These are phyloP conservation scores for Mixornis gularis DNA, from an alignment of 2,113 vertebrate genomes.

Conservation along the genomic window DNA sequence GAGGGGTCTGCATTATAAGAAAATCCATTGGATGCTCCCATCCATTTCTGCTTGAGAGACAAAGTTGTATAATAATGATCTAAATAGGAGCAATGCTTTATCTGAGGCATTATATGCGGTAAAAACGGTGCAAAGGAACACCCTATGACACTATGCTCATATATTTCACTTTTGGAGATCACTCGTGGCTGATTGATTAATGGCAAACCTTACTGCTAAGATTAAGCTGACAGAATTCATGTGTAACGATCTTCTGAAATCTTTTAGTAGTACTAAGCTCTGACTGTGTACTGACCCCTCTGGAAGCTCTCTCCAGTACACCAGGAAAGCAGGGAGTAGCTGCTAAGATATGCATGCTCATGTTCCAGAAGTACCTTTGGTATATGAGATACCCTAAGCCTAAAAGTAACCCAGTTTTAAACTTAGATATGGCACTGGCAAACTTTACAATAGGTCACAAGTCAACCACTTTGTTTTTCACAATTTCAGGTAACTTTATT, in stretches of 20 bases:
- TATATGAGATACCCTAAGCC: neutral
- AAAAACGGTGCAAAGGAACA: neutral
- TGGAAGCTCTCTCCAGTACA: neutral
- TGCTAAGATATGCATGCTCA: neutral
- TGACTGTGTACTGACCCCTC: neutral
- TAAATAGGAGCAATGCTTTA: neutral
- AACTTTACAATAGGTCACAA: neutral
- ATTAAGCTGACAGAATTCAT: neutral
- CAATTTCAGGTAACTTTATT: neutral
- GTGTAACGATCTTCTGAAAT: neutral
- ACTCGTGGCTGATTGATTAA: neutral
- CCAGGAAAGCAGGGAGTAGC: neutral
- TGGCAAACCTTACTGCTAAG: neutral
- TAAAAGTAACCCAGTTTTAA: neutral
- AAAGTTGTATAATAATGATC: neutral
- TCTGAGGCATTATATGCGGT: neutral
- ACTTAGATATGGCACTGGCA: neutral
- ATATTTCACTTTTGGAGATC: neutral
- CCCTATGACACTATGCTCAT: neutral
- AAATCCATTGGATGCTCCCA: neutral
- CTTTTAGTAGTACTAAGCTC: neutral
- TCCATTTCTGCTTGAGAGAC: neutral
- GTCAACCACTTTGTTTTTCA: neutral
- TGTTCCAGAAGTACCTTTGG: neutral
- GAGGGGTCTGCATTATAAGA: neutral